phyloP scores from a whole-genome alignment of 2,888 invertebrate genomes.

The Philopedon plagiatum region DNA sequence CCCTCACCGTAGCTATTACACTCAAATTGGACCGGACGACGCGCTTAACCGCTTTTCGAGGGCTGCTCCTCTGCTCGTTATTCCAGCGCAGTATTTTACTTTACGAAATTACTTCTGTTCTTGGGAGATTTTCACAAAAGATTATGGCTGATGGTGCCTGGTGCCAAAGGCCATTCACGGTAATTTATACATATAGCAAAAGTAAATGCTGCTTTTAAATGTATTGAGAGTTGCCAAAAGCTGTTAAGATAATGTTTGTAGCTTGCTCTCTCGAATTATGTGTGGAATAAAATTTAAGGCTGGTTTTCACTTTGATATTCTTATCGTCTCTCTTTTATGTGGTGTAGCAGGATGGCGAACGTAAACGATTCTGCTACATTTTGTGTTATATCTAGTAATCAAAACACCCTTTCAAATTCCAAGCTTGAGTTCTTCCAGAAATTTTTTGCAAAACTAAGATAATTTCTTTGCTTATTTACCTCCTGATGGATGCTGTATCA shows the following conservation, averaged over 20 bases:
- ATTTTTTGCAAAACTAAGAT: too few species aligned
- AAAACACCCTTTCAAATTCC: too few species aligned
- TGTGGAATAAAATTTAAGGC: conserved; percentile 7
- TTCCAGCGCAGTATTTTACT: conserved; percentile 52
- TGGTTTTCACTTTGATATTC: not conserved
- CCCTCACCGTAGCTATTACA: conserved; percentile 36
- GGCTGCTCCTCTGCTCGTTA: conserved; percentile 47
- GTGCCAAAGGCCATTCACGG: conserved; percentile 49
- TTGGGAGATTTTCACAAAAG: conserved; percentile 52
- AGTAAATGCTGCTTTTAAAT: conserved; percentile 39
- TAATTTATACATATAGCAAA: conserved; percentile 48
- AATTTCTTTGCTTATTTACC: too few species aligned
- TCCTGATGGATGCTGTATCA: too few species aligned
- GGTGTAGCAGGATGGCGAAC: too few species aligned
- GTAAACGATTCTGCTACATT: too few species aligned
- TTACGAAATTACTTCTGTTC: conserved; percentile 53
- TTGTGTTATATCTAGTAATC: too few species aligned
- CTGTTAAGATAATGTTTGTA: conserved; percentile 44
- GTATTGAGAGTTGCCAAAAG: conserved; percentile 47
- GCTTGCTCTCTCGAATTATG: conserved; percentile 29
- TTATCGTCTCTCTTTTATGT: too few species aligned
- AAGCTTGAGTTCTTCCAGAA: too few species aligned
- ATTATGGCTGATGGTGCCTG: conserved; percentile 52
- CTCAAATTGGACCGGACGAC: conserved; percentile 50
- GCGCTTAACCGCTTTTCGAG: conserved; percentile 51